These are phyloP conservation scores for Callorhinus ursinus DNA, from an alignment of 2,113 vertebrate species.

Conservation along the genomic window DNA sequence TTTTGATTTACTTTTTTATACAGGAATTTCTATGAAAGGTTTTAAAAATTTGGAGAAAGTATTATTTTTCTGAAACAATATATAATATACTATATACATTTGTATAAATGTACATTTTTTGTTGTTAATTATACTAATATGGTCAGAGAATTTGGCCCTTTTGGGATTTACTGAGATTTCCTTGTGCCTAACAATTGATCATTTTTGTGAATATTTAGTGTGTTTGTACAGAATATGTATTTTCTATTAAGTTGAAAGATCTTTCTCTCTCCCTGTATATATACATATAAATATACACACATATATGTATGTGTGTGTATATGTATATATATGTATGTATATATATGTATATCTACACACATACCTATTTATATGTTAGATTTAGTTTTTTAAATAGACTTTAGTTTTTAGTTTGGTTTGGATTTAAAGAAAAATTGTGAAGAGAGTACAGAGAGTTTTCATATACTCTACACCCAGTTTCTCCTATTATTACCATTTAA, in stretches of 20 bases:
- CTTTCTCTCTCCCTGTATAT: not conserved
- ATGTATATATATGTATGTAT: not conserved
- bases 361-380: not conserved
- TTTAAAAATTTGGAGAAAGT: not conserved
- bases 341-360: not conserved
- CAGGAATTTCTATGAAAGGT: not conserved
- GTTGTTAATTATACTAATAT: not conserved
- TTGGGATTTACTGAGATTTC: not conserved
- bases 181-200: not conserved
- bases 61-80: not conserved
- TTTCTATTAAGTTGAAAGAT: not conserved
- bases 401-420: not conserved
- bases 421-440: not conserved
- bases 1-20: not conserved
- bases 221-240: not conserved
- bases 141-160: not conserved
- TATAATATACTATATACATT: not conserved
- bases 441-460: not conserved
- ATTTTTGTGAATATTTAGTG: not conserved
- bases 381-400: not conserved
- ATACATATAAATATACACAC: too few relatives aligned
- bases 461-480: not conserved
- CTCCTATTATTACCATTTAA: not conserved
- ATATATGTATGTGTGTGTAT: not conserved
- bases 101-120: not conserved